Percentiles rank a stretch among this genome's conserved stretches.
Conservation (phyloP, 2,888 invertebrate species). For the Drosophila glabriapex region DNA sequence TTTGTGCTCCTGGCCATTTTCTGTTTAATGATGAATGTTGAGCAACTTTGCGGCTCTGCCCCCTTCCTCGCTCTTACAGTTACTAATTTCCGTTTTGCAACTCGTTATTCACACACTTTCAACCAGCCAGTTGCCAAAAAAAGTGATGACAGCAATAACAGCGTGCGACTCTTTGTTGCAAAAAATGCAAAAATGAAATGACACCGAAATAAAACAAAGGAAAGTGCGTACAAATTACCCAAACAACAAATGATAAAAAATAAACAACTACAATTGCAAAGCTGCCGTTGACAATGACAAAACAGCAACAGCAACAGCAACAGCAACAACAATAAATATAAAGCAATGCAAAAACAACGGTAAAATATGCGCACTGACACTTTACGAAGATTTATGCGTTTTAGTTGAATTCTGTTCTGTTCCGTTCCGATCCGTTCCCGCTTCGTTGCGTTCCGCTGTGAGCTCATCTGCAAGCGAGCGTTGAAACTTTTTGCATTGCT, state of each 20-base stretch:
- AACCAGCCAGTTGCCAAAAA: constrained; percentile 21
- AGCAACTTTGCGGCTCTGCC: constrained; percentile 31
- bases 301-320: constrained; percentile 47
- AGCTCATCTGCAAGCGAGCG: constrained; percentile 57
- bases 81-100: constrained; percentile 75
- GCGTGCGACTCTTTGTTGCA: constrained; percentile 23
- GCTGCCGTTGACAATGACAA: constrained; percentile 70
- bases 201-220: constrained; percentile 50
- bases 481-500: constrained; percentile 52
- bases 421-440: constrained; percentile 7
- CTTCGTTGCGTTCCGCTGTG: constrained; percentile 26
- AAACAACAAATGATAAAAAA: constrained; percentile 45
- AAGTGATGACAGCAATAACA: constrained; percentile 42
- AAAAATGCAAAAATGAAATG: constrained; percentile 41
- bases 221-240: constrained; percentile 78
- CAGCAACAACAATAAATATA: constrained; percentile 30
- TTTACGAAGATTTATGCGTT: constrained; percentile 81
- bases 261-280: constrained; percentile 54
- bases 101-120: constrained; percentile 59
- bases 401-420: constrained; percentile 67
- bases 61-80: constrained; percentile 33
- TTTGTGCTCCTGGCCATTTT: constrained; percentile 37
- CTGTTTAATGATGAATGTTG: constrained; percentile 58
- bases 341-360: constrained; percentile 48
- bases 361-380: constrained; percentile 77